Evolutionary conservation across 2,888 invertebrate species (phyloP), one percentile per base, ranked within the genome.

Genomic region (Noctua pronuba): DNA sequence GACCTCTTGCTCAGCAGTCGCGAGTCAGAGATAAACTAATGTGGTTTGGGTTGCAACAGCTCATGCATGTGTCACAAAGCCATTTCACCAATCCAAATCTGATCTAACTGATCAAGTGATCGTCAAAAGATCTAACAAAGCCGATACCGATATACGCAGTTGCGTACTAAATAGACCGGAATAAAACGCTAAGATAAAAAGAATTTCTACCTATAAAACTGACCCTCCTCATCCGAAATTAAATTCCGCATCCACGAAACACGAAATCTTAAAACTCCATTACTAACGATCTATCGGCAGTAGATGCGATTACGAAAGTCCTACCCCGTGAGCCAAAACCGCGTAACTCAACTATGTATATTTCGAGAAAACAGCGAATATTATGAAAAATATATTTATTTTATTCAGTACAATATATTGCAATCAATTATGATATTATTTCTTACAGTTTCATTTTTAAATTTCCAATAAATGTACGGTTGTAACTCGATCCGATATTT

Each of bases 241-340:
- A 77, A 81, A 84, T 84, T 84, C 81, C 83, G 58, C 65, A 79
- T 84, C 71, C 64, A 72, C 82, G 66, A 75, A 80, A 84, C 58
- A 84, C 80, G 77, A 83, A 84, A 81, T 83, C 83, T 81, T 84
- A 80, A 84, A 84, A 84, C 80, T 85, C 79, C 85, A 82, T 80
- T 78, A 80, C 77, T 83, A 85, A 85, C 80, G 84, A 84, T 86
- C 75, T 86, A 87, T 80, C 77, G 73, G 80, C 75, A 73, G 85
- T 77, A 73, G 82, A 88, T 82, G 82, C 80, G 82, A 88, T 86
- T 88, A 85, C 74, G 72, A 8, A 66, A 58, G 74, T 79, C 82
- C 77, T 65, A 46, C 55, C 13, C 41, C 16, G 65, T 41, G 3
- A 41, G n/a, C 24, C 16, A 28, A 41, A 65, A 41, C 13, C 13